Evolutionary conservation across 2,113 vertebrate genomes (phyloP), one percentile per base, ranked within the genome.

Genomic region (Mustelus asterias): DNA sequence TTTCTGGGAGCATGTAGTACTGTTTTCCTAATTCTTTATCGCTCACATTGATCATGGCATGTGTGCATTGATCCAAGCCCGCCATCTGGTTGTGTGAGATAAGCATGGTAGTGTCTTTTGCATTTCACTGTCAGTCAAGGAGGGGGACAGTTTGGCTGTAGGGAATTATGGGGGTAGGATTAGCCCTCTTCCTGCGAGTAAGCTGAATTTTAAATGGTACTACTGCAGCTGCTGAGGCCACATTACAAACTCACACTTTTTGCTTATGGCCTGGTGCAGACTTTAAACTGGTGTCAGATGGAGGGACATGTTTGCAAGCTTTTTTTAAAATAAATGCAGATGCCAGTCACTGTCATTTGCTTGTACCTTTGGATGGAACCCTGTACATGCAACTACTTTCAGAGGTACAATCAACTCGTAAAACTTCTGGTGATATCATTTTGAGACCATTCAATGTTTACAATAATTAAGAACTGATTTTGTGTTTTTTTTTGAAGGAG

Each of bases 61-160:
- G 99, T 99, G 99, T 98, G 99, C 99, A 99, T 99, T 99, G 99
- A 99, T 99, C 99, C 99, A 99, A 99, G 99, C 99, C 99, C 98
- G 99, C 99, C 99, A 99, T 99, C 99, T 99, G 99, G 99, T 99
- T 98, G 98, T 98, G 98, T 98, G 98, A 99, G 99, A 99, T 99
- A 99, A 99, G 99, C 99, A 96, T 98, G 99, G 98, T 98, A 99
- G 99, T 99, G 99, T 99, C 99, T 98, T 54, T 99, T 99, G 98
- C 99, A 98, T 98, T 99, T 98, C 98, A 99, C 99, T 99, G 99
- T 99, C 99, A 99, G 98, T 98, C 98, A 98, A 98, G 98, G 98
- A 99, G 98, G 98, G 99, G 98, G 98, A 98, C 98, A 98, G 98
- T 98, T 98, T 99, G 99, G 99, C 99, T 99, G 99, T 98, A 99